Conservation (phyloP, 2,113 vertebrate genomes). For the Cryptotis parvus region DNA sequence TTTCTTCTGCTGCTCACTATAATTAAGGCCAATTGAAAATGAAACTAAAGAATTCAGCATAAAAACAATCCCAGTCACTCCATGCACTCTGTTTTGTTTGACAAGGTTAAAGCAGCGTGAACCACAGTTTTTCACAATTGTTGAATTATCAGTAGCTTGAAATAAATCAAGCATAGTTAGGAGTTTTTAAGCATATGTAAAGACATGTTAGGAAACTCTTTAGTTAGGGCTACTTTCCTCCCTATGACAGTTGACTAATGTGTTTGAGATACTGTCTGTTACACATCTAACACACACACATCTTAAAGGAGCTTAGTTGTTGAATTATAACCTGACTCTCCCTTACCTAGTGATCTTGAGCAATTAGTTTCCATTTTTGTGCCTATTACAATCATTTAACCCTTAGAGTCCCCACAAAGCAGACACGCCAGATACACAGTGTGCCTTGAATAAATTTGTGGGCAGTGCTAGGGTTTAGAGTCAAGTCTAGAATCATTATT, state of each 20-base stretch:
- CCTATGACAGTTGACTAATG: background rate
- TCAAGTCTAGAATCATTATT: background rate
- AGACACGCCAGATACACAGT: background rate
- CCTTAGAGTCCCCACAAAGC: background rate
- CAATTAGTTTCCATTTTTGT: background rate
- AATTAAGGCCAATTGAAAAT: conserved; percentile 53
- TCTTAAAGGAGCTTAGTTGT: background rate
- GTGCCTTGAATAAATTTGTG: background rate
- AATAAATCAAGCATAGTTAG: background rate
- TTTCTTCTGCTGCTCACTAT: conserved; percentile 42
- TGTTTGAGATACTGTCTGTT: background rate
- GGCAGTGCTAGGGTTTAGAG: too few relatives aligned
- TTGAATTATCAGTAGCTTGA: background rate
- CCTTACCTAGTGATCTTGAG: background rate
- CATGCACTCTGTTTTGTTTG: background rate
- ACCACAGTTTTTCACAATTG: background rate
- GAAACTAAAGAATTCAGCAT: conserved; percentile 49
- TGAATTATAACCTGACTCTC: background rate
- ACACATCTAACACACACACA: background rate
- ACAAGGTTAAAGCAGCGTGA: background rate
- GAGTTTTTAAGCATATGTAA: background rate
- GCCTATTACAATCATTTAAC: background rate
- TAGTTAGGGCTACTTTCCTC: background rate
- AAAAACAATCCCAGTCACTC: background rate
- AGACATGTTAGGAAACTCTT: background rate